Base-by-base conservation (phyloP, 2,888 invertebrate genomes). In the Seladonia tumulorum region DNA sequence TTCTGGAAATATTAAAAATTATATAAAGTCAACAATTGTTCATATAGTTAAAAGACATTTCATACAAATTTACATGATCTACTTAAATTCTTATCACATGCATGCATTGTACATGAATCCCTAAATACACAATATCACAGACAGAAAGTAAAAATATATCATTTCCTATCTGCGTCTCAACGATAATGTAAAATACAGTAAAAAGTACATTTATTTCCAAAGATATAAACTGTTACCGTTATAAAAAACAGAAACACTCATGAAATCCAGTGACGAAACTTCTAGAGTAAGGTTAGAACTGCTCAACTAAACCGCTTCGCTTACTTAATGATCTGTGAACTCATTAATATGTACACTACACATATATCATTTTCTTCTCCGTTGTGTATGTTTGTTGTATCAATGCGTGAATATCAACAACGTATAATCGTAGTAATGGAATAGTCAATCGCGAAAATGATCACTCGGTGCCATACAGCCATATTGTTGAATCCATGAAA, bases 401-500 rank as follows among this genome's bases (percentile, higher is more conserved):
- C 45, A 63, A 71, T 74, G 49, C 16, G 16, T 57, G 29, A 68
- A 53, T 18, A 83, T 73, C 39, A 76, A 71, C 76, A 80, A 72
- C 10, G 68, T 79, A 79, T 47, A n/a, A 73, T 14, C 39, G 49
- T 79, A n/a, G 47, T 71, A 68, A 83, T 76, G 16, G n/a, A 57
- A 70, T 22, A 73, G 47, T 77, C 57, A 87, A 77, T 76, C 74
- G 39, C 25, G 47, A 81, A 71, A 60, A 10, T 35, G n/a, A 47
- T 35, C 22, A 66, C 66, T 22, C 83, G 87, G 70, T 87, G 87
- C 87, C 87, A 35, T 35, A 35, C 35, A 35, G 35, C 35, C 35
- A 87, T 87, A 81, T 87, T 87, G 87, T 87, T 81, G 73, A 87
- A 87, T 82, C 71, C 71, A 81, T 70, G 39, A 57, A 35, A 63